Evolutionary conservation across 1,140 invertebrate species (phyloP), one percentile per base, ranked within the genome.

Genomic region (Drosophila obscura): DNA sequence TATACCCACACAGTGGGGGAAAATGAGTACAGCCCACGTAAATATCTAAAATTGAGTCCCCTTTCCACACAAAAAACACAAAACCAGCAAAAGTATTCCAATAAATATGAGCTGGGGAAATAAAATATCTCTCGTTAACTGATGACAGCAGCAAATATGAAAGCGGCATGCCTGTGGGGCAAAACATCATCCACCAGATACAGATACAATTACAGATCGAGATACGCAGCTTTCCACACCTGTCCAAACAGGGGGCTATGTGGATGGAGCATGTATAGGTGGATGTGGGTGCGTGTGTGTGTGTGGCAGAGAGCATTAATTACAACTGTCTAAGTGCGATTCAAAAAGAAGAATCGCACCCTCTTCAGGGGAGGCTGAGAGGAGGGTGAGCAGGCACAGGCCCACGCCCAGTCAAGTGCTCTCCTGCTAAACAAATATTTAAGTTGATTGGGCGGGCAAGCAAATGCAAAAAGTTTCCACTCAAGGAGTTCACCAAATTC

Each of bases 381-480:
- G 24, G 39, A 5, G 19, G 19, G 19, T 1, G 35, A 19, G 8
- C 11, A 16, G 15, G 6, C 11, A 2, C 11, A 39, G 35, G 35
- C 11, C 4, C 35, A 39, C 19, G 24, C 35, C 35, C 52, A 5
- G 64, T 65, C 66, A 77, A 77, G 57, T 46, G 64, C 74, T 73
- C 41, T 60, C 61, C 72, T 53, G 73, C 74, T 71, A 85, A 85
- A 75, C 78, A 87, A 87, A 71, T 87, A 85, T 85, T 85, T 82
- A 88, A 87, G 79, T 87, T 83, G 83, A 87, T 88, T 83, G 75
- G 75, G 82, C 55, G 78, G 64, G 69, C 67, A 15, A 19, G 62
- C 69, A 88, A 88, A 87, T 88, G 79, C 81, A 88, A 83, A 88
- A 87, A 88, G 75, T 87, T 87, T 79, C 58, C 82, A 82, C 82